Evolutionary conservation across 2,113 vertebrate species (phyloP).

Genomic region (Aptenodytes forsteri): DNA sequence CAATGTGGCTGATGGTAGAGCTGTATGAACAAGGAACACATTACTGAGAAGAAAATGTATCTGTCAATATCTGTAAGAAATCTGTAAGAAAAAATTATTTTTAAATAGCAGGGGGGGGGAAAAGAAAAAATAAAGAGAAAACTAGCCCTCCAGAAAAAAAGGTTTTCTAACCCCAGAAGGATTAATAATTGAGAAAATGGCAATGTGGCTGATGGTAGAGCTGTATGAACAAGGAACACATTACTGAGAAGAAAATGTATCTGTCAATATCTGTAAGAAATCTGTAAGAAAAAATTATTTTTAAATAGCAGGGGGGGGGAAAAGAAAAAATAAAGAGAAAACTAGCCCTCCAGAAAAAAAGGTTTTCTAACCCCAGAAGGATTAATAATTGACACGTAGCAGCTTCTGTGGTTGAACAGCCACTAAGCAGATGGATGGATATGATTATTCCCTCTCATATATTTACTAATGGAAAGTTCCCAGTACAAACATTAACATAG

Average conservation of each 20-base stretch:
- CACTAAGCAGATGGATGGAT: conserved; percentile 17
- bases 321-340: not conserved
- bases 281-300: not conserved
- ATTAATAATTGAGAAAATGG: too few species aligned
- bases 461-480: conserved; percentile 42
- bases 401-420: conserved; percentile 8
- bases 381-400: conserved; percentile 34
- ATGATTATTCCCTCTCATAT: not conserved
- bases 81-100: not conserved
- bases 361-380: not conserved
- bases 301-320: accelerated
- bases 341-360: not conserved
- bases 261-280: not conserved
- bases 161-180: too few species aligned
- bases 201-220: not conserved
- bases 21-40: not conserved
- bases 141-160: too few species aligned
- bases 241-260: not conserved
- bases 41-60: not conserved
- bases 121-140: too few species aligned
- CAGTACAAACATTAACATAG: conserved; percentile 14
- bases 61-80: not conserved
- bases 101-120: too few species aligned
- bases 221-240: not conserved
- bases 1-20: not conserved